phyloP scores from a whole-genome alignment of 2,113 vertebrate species.

The Zosterops japonicus region DNA sequence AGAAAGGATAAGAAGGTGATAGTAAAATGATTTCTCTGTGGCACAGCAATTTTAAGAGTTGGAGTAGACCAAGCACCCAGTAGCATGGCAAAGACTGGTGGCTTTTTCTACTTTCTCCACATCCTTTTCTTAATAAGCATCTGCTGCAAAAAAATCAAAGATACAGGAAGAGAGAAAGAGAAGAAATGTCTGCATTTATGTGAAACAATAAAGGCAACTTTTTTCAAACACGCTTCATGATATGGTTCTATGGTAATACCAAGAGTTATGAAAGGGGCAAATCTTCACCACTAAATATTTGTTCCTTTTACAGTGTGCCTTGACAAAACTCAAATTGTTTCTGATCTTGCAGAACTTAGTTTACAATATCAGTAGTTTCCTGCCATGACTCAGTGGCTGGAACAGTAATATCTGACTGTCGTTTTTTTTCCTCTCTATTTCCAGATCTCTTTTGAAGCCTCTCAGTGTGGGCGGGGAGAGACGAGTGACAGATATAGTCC shows the following conservation, averaged over 20 bases:
- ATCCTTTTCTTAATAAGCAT: neutral
- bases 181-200: neutral
- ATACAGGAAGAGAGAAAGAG: neutral
- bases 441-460: constrained; percentile 58
- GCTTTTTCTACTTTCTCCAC: neutral
- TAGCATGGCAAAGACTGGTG: neutral
- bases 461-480: constrained; percentile 29
- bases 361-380: constrained; percentile 66
- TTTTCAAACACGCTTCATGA: neutral
- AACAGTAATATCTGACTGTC: constrained; percentile 63
- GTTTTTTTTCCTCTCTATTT: constrained; percentile 55
- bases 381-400: constrained; percentile 66
- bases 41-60: neutral
- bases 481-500: constrained; percentile 25
- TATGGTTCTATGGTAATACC: neutral
- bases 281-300: neutral
- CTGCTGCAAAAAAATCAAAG: neutral
- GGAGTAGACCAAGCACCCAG: neutral
- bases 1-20: neutral
- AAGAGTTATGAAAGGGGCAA: neutral
- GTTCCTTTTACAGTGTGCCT: neutral
- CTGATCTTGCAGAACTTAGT: constrained; percentile 41
- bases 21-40: neutral
- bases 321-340: constrained; percentile 15
- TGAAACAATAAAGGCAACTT: neutral